These are phyloP conservation scores for Cichladusa arquata DNA, from an alignment of 2,113 vertebrate genomes.

Conservation along the genomic window DNA sequence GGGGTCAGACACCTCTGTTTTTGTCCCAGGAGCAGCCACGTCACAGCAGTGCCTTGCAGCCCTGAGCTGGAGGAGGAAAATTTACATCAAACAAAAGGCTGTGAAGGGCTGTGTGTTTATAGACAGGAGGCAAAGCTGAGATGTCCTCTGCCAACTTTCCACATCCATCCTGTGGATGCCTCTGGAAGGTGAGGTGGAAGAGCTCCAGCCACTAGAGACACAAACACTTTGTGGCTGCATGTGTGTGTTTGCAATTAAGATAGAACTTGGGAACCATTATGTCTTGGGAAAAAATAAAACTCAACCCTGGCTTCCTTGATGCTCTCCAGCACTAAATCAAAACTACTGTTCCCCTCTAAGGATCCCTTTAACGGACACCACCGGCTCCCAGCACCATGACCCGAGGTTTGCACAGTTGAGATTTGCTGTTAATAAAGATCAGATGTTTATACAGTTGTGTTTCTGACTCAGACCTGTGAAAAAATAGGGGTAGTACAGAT, in stretches of 20 bases:
- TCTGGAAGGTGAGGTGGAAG: slow-evolving; percentile 46
- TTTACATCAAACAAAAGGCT: slow-evolving; percentile 57
- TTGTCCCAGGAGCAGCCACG: not conserved
- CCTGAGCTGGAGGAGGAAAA: not conserved
- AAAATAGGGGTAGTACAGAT: not conserved
- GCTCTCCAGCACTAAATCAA: slow-evolving; percentile 34
- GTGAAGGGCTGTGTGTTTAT: slow-evolving; percentile 11
- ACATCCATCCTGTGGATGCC: slow-evolving; percentile 30
- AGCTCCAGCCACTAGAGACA: slow-evolving; percentile 30
- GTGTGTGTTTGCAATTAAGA: slow-evolving; percentile 58
- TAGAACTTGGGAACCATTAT: slow-evolving; percentile 56
- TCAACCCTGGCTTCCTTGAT: slow-evolving; percentile 24
- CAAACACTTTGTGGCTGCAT: not conserved
- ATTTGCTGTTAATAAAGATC: slow-evolving; percentile 59
- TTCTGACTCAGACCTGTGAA: slow-evolving; percentile 64
- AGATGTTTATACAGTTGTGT: slow-evolving; percentile 57
- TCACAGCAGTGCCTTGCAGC: slow-evolving; percentile 19
- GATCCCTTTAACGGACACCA: slow-evolving; percentile 42
- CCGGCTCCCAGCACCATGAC: slow-evolving; percentile 23
- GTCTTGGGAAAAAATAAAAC: slow-evolving; percentile 10
- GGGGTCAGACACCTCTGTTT: not conserved
- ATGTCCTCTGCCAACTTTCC: slow-evolving; percentile 46
- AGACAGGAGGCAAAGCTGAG: not conserved
- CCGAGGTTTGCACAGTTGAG: slow-evolving; percentile 49
- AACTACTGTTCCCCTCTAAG: slow-evolving; percentile 51